These are phyloP conservation scores for Holothuria glaberrima DNA, from an alignment of 35 echinoderm and acorn worm genomes.

Conservation along the genomic window DNA sequence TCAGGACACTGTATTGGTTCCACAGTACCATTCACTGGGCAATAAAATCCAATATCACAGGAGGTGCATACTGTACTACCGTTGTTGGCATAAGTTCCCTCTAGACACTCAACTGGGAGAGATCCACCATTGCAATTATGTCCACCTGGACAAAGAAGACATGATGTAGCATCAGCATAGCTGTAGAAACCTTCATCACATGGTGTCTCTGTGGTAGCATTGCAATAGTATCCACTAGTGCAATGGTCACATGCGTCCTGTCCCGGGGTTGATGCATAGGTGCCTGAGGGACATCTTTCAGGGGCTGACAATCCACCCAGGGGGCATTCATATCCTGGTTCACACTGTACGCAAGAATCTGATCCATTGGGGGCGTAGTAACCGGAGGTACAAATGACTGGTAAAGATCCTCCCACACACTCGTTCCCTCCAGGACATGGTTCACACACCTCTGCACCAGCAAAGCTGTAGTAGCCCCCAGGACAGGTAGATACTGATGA, in stretches of 20 bases:
- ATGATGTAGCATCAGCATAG: constrained; percentile 66
- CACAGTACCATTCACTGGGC: constrained; percentile 50
- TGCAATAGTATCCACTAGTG: constrained; percentile 78
- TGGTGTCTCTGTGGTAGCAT: constrained; percentile 12
- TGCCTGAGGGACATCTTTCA: constrained; percentile 31
- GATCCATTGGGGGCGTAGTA: constrained; percentile 56
- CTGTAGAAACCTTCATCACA: constrained; percentile 85
- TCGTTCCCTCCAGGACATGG: constrained; percentile 82
- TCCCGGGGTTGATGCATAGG: neutral
- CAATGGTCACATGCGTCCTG: constrained; percentile 60
- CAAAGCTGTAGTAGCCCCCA: constrained; percentile 81
- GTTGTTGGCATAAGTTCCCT: constrained; percentile 73
- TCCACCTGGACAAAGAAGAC: constrained; percentile 77
- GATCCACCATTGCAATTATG: constrained; percentile 55
- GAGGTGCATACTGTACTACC: constrained; percentile 71
- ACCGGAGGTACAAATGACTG: constrained; percentile 30
- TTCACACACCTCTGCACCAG: constrained; percentile 60
- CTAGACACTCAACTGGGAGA: constrained; percentile 35
- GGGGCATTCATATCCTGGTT: constrained; percentile 59
- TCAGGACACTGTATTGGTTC: constrained; percentile 67
- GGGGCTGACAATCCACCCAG: constrained; percentile 17
- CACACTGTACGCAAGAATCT: constrained; percentile 46
- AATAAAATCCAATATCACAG: constrained; percentile 78
- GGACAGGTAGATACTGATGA: constrained; percentile 62
- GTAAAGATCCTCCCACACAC: constrained; percentile 57